Base-by-base conservation (phyloP, 92 coral and sea anemone genomes). In the Epizoanthus fatuus region DNA sequence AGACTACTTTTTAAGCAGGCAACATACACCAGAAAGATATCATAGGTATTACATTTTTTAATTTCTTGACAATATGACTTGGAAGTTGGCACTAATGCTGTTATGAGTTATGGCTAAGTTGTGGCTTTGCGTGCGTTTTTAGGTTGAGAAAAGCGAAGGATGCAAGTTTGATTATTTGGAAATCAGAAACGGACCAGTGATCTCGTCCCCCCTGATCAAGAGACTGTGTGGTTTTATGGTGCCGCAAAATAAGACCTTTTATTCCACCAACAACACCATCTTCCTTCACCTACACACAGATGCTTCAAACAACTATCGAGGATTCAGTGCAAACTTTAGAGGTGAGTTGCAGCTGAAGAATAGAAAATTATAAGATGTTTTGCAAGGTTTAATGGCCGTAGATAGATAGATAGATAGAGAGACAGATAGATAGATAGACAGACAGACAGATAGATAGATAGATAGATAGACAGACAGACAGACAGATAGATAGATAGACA, bases 211-310 rank as follows among this genome's bases (percentile, higher is more conserved):
- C 5, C 4, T 77, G 15, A 77, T 77, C 70, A 77, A 60, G 54
- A 60, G 42, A 4, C 68, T 77, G 20, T 77, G 82, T 40, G 82
- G 82, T 6, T 40, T 76, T 9, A 25, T 19, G 62, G 63, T 57
- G 20, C 57, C 57, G 11, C 13, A 42, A 42, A 3, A n/a, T 17
- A 58, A 17, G 16, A 69, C 17, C 35, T 77, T 59, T 39, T 60
- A 59, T 20, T 77, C 82, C 42, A 77, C 82, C 39, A 77, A 77
- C 82, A 77, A 77, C 57, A 77, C 82, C 7, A 77, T 77, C 57
- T 20, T 60, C 16, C 42, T 77, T 60, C 69, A 77, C 69, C 69
- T 77, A 11, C 82, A 77, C 56, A 77, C 82, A 17, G 82, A 77
- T 60, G 58, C 82, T 5, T 77, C 69, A 7, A 60, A 60, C 70